Base-by-base conservation (phyloP, 64 coral and sea anemone species). In the Stichodactyla helianthus region DNA sequence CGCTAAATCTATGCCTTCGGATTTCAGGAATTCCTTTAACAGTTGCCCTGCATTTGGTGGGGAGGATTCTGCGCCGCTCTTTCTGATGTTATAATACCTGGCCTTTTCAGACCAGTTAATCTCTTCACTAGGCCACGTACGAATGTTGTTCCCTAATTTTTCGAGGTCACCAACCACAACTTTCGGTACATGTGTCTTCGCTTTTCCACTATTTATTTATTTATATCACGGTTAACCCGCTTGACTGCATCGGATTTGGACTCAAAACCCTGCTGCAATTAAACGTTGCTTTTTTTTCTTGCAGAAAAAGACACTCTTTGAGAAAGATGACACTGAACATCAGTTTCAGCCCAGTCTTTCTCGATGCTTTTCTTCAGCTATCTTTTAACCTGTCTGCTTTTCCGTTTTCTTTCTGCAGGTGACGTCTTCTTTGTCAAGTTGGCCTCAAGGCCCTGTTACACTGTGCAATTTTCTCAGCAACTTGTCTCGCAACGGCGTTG, bases 61-160 rank as follows among this genome's bases (percentile, higher is more conserved):
- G 6, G 23, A n/a, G 7, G 12, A 12, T 15, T 82, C 80, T 54
- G 9, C 14, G 44, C 17, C 52, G 14, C 17, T 53, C 23, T 55
- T 55, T 53, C 50, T 53, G 80, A 82, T 82, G 17, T 52, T 68
- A 11, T 84, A 84, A 15, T 57, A 4, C 35, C 59, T 84, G 57
- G 82, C 82, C 82, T 26, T 84, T 84, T n/a, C 1, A 84, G 82
- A 26, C 82, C 55, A 84, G 82, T 26, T 58, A 6, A 84, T 54
- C 56, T 14, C 15, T 84, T 84, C 82, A 84, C 25, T 18, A 20
- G 53, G 54, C 82, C 82, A 84, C 18, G 1, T 35, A 16, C 20
- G 20, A 14, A 84, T 54, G 59, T 84, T 54, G 5, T 26, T 9
- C 28, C 14, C 23, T 10, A 84, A 18, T 19, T 84, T 14, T 57